A percentile compares a stretch with the other conserved stretches of the same genome.
phyloP scores from a whole-genome alignment of 2,888 invertebrate genomes.

The Yponomeuta evonymella region DNA sequence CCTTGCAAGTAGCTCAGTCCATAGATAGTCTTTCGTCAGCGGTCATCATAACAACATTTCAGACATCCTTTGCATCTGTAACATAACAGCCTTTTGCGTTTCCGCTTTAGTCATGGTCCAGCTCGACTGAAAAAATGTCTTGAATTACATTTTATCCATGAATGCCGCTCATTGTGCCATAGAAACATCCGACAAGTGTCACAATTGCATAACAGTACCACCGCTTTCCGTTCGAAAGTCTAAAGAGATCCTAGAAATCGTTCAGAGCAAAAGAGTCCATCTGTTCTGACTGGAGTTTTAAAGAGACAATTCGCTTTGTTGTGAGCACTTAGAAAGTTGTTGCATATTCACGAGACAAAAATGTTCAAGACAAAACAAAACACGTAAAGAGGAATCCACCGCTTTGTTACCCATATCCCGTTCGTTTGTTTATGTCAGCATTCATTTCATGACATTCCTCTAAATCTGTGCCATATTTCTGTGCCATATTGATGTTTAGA shows the following conservation, averaged over 20 bases:
- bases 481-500: background rate
- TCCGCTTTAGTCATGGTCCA: background rate
- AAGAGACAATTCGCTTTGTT: background rate
- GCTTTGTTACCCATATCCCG: background rate
- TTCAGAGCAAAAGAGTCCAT: conserved; percentile 1
- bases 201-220: background rate
- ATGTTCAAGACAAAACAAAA: conserved; percentile 4
- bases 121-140: background rate
- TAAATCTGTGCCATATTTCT: background rate
- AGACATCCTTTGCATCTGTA: background rate
- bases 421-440: background rate
- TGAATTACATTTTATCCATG: background rate
- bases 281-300: background rate
- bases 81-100: background rate
- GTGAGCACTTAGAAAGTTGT: conserved; percentile 38
- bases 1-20: background rate
- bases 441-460: background rate
- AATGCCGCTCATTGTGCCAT: background rate
- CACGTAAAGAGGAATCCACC: background rate
- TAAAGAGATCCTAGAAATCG: background rate
- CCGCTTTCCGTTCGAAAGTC: background rate
- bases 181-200: background rate
- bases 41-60: background rate
- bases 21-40: background rate
- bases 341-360: conserved; percentile 46